Base-by-base conservation (phyloP, 2,113 vertebrate genomes). In the Ivindomyrus marchei region DNA sequence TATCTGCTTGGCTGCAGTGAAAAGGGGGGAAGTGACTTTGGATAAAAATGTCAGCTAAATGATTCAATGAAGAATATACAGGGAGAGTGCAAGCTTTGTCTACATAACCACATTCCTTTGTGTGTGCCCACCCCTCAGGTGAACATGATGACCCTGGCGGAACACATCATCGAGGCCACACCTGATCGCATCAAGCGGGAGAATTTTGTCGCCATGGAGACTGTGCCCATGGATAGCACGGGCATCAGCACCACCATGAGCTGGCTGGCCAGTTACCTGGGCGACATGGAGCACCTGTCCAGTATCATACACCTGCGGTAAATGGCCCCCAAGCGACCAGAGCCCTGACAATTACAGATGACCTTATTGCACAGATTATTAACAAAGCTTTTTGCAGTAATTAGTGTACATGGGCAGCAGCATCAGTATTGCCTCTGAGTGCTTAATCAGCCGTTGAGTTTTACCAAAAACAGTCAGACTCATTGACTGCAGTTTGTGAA, bases 191-290 rank as follows among this genome's bases (percentile, higher is more conserved):
- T 99, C 92, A 99, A 99, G 94, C 96, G 97, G 92, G 98, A 98
- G 93, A 96, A 94, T 92, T 97, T 97, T 92, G 95, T 96, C 93
- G 94, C 97, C 47, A 91, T 96, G 94, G 97, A 97, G 90, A 92
- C 94, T 36, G 93, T 96, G 0, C 93, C 97, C 0, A 93, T 95
- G 1, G 97, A 96, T 8, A 94, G 93, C 24, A 91, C 94, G 89
- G 93, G 96, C 90, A 94, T 98, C 90, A 97, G 96, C 95, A 97
- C 96, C 92, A 97, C 97, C 0, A 97, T 99, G 96, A 98, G 96
- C 96, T 98, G 97, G 97, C 96, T 99, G 96, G 97, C 98, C 94
- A 97, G 97, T 96, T 99, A 99, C 95, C 97, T 99, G 74, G 96
- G 97, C 45, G 98, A 99, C 70, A 97, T 97, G 0, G 98, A 99